These are phyloP conservation scores for Drosophila miranda DNA, from an alignment of 1,140 invertebrate species.

Conservation along the genomic window DNA sequence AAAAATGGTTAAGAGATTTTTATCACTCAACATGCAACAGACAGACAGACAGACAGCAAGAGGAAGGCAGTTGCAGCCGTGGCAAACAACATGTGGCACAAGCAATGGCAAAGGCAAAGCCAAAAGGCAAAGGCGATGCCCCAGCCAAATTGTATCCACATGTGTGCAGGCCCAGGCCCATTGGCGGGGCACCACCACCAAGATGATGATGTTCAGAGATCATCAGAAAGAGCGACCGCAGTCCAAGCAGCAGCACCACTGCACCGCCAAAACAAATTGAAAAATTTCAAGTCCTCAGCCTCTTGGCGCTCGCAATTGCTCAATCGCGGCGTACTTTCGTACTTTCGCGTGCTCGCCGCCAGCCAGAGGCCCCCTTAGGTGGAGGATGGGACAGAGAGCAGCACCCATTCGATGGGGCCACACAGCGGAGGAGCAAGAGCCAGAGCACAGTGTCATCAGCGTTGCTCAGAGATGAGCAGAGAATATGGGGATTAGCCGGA, in stretches of 20 bases:
- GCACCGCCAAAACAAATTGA: conserved; percentile 69
- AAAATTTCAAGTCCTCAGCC: conserved; percentile 76
- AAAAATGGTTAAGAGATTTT: conserved; percentile 71
- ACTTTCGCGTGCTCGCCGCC: conserved; percentile 60
- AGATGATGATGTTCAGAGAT: conserved; percentile 45
- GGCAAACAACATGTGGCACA: conserved; percentile 51
- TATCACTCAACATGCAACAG: conserved; percentile 58
- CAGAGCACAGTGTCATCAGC: conserved; percentile 19
- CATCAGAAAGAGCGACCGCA: conserved; percentile 16
- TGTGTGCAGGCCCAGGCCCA: conserved; percentile 55
- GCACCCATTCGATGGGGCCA: conserved; percentile 1
- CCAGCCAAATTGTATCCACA: conserved; percentile 75
- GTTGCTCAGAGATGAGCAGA: conserved; percentile 37
- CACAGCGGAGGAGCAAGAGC: background rate
- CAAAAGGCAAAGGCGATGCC: conserved; percentile 39
- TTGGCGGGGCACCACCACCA: conserved; percentile 11
- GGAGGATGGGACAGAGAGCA: conserved; percentile 19
- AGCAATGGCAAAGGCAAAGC: conserved; percentile 34
- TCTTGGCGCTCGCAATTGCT: conserved; percentile 76
- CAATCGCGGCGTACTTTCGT: conserved; percentile 47
- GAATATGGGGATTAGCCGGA: conserved; percentile 2
- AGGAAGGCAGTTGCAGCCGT: conserved; percentile 1
- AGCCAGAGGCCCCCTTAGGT: conserved; percentile 3
- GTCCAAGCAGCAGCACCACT: conserved; percentile 17
- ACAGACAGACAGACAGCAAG: conserved; percentile 25